Conservation (phyloP, 2,113 vertebrate species). For the Carassius carassius region DNA sequence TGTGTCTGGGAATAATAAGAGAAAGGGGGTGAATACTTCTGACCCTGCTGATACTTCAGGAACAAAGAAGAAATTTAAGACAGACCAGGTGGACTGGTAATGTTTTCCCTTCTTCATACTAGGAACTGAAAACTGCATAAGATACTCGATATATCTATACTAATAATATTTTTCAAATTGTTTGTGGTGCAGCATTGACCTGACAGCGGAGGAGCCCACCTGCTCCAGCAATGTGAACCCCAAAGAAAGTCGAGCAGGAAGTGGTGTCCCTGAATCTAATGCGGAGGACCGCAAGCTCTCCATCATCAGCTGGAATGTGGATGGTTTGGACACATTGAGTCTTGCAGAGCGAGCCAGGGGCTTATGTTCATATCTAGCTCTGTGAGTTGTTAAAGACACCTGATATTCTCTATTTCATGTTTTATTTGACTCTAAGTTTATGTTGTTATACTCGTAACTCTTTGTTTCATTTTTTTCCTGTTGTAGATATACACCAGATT, state of each 20-base stretch:
- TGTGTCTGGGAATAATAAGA: slow-evolving; percentile 54
- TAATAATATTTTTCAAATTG: neutral
- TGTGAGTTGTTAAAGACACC: slow-evolving; percentile 77
- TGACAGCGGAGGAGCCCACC: slow-evolving; percentile 79
- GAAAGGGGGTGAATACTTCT: slow-evolving; percentile 51
- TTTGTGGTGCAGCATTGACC: slow-evolving; percentile 79
- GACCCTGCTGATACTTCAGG: slow-evolving; percentile 9
- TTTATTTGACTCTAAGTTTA: neutral
- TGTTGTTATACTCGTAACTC: neutral
- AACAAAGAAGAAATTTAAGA: slow-evolving; percentile 39
- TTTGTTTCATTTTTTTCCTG: slow-evolving; percentile 20
- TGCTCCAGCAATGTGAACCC: slow-evolving; percentile 44
- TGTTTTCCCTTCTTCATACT: neutral
- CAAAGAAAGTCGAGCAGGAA: neutral
- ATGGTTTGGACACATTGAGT: slow-evolving; percentile 84
- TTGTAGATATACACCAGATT: slow-evolving; percentile 88
- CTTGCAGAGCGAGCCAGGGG: slow-evolving; percentile 82
- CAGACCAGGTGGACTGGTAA: slow-evolving; percentile 28
- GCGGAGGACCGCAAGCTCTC: slow-evolving; percentile 74
- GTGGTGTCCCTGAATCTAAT: neutral
- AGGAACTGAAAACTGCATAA: neutral
- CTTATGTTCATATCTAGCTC: slow-evolving; percentile 82
- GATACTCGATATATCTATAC: neutral
- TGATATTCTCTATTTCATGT: neutral
- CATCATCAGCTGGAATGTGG: slow-evolving; percentile 91